Evolutionary conservation across 2,113 vertebrate species (phyloP), one percentile per base, ranked within the genome.

Genomic region (Crotophaga sulcirostris): DNA sequence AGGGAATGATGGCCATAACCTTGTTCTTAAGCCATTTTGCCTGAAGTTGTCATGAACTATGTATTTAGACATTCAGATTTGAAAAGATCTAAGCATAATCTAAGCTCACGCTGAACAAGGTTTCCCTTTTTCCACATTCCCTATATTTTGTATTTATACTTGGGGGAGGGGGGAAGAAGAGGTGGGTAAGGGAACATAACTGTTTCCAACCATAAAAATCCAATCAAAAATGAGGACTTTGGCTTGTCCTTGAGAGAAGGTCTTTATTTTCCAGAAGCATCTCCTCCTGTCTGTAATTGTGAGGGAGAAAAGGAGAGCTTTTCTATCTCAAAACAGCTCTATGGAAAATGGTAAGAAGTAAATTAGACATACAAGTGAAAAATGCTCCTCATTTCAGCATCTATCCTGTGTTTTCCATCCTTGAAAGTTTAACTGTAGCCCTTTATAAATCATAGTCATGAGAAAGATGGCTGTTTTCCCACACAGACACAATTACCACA

Each of bases 231-330:
- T 40, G 18, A 84, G 11, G 42, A 55, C 45, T 92, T 81, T 6
- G 16, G 10, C 28, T 84, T 87, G 56, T 87, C 76, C 73, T 93
- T 84, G 76, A 87, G 36, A 86, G 13, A 74, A 86, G n/a, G 64
- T 54, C 60, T 87, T 89, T 67, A 58, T 77, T 56, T 90, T 92
- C 87, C 62, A 90, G 78, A 93, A 91, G 87, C 23, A 85, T 23
- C 76, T 95, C 67, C 28, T 72, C 25, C 84, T 67, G 16, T 31
- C 84, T 67, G 17, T 59, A 93, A 92, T 12, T 55, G 26, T 47
- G 56, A 24, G 10, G 42, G 33, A 73, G 68, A 90, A 88, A 60
- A 66, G 7, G 36, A 69, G 42, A 36, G 31, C 2, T 82, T 64
- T 93, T 78, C 31, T 34, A 38, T 44, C 33, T 55, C 52, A 66